Evolutionary conservation across 2,888 invertebrate species (phyloP).

Genomic region (Archips xylosteana): DNA sequence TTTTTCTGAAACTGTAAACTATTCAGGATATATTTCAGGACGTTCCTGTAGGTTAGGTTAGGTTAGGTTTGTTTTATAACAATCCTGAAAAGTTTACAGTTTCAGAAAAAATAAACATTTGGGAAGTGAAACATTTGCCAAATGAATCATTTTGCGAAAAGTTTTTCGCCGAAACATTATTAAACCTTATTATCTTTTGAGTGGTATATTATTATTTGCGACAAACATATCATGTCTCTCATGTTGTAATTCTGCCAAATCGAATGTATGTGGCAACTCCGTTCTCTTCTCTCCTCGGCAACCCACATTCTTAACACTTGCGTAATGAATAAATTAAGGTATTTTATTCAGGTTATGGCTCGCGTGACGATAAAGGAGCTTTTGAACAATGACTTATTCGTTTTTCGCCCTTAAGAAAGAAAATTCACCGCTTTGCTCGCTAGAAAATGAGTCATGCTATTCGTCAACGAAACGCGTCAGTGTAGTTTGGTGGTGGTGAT

Average conservation of each 20-base stretch:
- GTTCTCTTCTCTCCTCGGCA: neutral
- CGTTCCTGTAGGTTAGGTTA: too few relatives aligned
- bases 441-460: neutral
- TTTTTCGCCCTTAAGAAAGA: neutral
- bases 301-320: slow-evolving; percentile 15
- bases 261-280: neutral
- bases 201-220: neutral
- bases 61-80: too few relatives aligned
- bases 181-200: too few relatives aligned
- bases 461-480: too few relatives aligned
- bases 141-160: too few relatives aligned
- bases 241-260: neutral
- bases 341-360: slow-evolving; percentile 1
- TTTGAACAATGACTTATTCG: slow-evolving; percentile 8
- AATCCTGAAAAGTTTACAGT: too few relatives aligned
- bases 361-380: slow-evolving; percentile 15
- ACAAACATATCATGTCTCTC: neutral
- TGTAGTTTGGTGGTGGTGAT: too few relatives aligned
- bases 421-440: neutral
- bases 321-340: slow-evolving; percentile 7
- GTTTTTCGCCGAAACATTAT: too few relatives aligned
- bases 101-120: too few relatives aligned
- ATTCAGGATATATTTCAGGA: too few relatives aligned
- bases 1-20: too few relatives aligned
- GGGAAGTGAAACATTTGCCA: too few relatives aligned